phyloP scores from a whole-genome alignment of 2,113 vertebrate species.

The Emydura subglobosa region DNA sequence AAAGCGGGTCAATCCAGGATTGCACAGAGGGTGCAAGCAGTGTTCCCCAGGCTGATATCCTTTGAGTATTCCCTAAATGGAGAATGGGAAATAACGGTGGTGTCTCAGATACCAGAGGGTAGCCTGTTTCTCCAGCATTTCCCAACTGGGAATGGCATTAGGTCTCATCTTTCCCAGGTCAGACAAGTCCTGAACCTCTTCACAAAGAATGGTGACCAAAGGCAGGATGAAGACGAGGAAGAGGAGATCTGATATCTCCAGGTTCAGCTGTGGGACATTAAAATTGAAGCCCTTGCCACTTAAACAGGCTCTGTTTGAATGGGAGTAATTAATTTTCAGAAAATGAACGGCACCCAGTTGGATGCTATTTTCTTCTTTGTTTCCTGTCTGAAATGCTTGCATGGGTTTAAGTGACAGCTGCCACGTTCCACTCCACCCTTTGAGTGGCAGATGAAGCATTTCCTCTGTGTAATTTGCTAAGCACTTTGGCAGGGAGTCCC shows the following conservation, averaged over 20 bases:
- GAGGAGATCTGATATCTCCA: background rate
- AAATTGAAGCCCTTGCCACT: background rate
- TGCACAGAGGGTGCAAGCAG: background rate
- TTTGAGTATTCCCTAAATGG: background rate
- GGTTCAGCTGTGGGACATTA: background rate
- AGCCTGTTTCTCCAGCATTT: background rate
- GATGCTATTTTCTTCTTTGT: background rate
- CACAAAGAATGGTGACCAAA: background rate
- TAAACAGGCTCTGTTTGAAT: background rate
- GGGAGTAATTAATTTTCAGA: background rate
- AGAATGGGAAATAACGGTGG: rapidly evolving
- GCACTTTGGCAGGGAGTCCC: background rate
- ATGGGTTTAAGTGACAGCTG: no score
- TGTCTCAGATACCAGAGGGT: background rate
- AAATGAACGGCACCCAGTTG: rapidly evolving
- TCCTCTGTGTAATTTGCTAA: background rate
- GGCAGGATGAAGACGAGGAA: background rate
- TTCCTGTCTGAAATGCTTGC: background rate
- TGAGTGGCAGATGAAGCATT: background rate
- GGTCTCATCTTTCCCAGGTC: background rate
- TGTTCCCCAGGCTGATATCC: background rate
- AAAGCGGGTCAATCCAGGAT: background rate
- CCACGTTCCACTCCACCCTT: background rate
- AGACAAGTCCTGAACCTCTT: background rate
- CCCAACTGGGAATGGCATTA: background rate